phyloP scores from a whole-genome alignment of 2,797 vertebrate species.

The Bradypodion pumilum region DNA sequence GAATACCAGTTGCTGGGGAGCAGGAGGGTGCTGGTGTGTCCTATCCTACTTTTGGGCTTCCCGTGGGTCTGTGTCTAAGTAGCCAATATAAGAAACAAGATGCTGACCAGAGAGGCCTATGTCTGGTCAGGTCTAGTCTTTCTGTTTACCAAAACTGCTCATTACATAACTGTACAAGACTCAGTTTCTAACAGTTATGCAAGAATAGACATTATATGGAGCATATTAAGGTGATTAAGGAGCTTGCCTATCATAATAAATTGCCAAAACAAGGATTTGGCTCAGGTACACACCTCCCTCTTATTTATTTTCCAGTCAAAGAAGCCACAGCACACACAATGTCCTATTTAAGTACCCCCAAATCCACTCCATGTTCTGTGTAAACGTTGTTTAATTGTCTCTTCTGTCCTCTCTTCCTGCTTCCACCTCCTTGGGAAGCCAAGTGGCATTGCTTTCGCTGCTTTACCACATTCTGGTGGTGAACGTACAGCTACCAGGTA shows the following conservation, averaged over 20 bases:
- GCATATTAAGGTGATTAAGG: background rate
- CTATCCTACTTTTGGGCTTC: background rate
- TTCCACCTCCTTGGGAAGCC: slow-evolving; percentile 68
- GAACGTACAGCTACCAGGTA: slow-evolving; percentile 58
- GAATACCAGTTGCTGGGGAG: no score
- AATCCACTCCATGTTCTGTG: background rate
- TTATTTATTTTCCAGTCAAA: background rate
- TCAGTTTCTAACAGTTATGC: background rate
- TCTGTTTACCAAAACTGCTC: background rate
- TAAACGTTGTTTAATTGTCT: slow-evolving; percentile 67
- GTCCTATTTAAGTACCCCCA: background rate
- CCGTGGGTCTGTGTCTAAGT: no score
- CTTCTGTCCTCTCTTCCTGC: slow-evolving; percentile 75
- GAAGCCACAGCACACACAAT: background rate
- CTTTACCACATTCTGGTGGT: slow-evolving; percentile 63
- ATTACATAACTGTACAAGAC: background rate
- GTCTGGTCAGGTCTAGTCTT: no score
- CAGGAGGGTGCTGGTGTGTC: background rate
- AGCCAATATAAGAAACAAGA: background rate
- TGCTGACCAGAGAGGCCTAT: background rate
- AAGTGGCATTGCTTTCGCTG: slow-evolving; percentile 42
- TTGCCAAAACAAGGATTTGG: background rate
- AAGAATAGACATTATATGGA: background rate
- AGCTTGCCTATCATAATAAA: background rate
- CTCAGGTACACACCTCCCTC: background rate